Percentiles rank a stretch among this genome's conserved stretches.
These are phyloP conservation scores for Gasteruption jaculator DNA, from an alignment of 2,888 invertebrate species.

Conservation along the genomic window DNA sequence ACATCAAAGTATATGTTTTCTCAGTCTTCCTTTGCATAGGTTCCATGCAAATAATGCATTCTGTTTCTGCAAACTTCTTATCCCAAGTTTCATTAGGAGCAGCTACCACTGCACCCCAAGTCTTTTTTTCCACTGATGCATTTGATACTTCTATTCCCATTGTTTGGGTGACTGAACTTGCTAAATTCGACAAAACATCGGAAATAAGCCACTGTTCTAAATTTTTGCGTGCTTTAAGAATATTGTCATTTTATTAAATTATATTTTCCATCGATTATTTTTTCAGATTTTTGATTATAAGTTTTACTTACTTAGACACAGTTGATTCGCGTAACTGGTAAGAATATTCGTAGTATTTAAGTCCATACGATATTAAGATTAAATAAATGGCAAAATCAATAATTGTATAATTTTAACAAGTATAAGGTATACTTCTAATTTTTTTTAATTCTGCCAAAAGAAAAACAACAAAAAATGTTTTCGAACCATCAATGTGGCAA, in stretches of 20 bases:
- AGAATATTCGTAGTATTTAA: no score
- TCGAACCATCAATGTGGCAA: no score
- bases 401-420: neutral
- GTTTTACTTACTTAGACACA: no score
- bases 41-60: slow-evolving; percentile 33
- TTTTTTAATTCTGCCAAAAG: neutral
- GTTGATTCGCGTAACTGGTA: no score
- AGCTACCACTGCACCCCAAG: slow-evolving; percentile 26
- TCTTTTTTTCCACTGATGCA: slow-evolving; percentile 18
- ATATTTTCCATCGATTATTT: no score
- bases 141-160: slow-evolving; percentile 1
- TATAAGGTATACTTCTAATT: neutral
- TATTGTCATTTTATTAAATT: no score
- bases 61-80: slow-evolving; percentile 24
- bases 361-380: neutral
- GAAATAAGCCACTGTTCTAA: no score
- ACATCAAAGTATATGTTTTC: slow-evolving; percentile 24
- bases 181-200: slow-evolving; percentile 16
- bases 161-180: slow-evolving; percentile 8
- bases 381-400: neutral
- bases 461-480: no score
- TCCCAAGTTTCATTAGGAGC: slow-evolving; percentile 20
- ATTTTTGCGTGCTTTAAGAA: no score
- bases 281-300: no score
- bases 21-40: slow-evolving; percentile 11